These are phyloP conservation scores for Symphodus melops DNA, from an alignment of 2,113 vertebrate species.

Conservation along the genomic window DNA sequence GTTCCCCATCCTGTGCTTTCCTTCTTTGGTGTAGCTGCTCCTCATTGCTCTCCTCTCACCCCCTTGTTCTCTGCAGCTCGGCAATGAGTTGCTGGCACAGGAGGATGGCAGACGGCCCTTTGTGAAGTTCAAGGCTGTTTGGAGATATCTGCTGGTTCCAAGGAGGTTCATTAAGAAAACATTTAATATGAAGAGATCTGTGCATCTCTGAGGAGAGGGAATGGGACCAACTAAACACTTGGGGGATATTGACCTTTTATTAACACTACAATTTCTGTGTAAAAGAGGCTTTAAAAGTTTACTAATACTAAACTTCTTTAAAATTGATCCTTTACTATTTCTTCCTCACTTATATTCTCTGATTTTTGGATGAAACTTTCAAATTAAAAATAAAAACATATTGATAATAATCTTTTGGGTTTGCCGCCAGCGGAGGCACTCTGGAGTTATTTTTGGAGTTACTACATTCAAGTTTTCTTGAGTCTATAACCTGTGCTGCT, in stretches of 20 bases:
- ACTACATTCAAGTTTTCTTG: background rate
- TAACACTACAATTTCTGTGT: background rate
- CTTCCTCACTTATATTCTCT: background rate
- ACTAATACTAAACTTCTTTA: background rate
- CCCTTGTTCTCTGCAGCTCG: conserved; percentile 24
- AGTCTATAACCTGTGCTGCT: background rate
- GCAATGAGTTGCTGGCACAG: conserved; percentile 44
- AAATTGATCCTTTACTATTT: background rate
- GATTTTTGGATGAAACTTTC: background rate
- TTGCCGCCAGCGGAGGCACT: background rate
- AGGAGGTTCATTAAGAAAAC: conserved; percentile 70
- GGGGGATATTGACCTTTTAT: background rate
- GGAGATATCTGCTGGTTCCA: conserved; percentile 57
- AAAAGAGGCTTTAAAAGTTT: background rate
- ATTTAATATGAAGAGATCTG: conserved; percentile 52
- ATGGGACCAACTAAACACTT: background rate
- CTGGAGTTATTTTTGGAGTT: background rate
- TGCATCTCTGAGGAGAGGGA: conserved; percentile 45
- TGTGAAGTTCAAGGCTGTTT: conserved; percentile 74
- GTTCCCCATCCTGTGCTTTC: conserved; percentile 31
- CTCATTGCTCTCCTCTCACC: conserved; percentile 37
- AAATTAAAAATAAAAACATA: background rate
- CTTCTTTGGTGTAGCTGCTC: conserved; percentile 39
- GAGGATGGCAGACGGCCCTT: conserved; percentile 54
- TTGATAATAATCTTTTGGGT: background rate